Conservation (phyloP, 2,797 vertebrate species). For the Cyprinella venusta region DNA sequence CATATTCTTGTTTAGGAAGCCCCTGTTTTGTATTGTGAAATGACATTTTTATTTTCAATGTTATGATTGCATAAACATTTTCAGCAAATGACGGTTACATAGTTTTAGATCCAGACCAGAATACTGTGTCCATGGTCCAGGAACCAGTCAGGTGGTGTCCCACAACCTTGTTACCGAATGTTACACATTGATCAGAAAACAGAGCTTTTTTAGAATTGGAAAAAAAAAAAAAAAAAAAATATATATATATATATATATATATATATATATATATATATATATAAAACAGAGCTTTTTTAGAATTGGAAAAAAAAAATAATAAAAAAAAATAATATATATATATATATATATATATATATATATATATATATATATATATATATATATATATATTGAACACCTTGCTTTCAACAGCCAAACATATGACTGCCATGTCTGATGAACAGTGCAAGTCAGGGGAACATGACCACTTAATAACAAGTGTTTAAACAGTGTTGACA, state of each 20-base stretch:
- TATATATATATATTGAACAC: neutral
- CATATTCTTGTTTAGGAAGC: neutral
- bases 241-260: no score
- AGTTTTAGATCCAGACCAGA: neutral
- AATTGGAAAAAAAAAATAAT: no score
- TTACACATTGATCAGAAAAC: no score
- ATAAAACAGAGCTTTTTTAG: no score
- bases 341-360: no score
- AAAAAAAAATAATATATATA: no score
- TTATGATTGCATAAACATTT: no score
- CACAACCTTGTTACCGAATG: no score
- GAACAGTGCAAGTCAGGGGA: no score
- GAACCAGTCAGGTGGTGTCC: neutral
- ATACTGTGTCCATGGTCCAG: neutral
- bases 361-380: no score
- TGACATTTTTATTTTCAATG: neutral
- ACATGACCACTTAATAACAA: neutral
- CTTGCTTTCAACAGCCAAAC: neutral
- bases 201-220: no score
- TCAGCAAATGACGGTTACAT: neutral
- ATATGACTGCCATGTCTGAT: neutral
- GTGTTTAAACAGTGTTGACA: neutral
- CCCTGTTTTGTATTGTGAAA: neutral
- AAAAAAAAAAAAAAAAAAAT: accelerated
- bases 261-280: no score